A percentile compares a stretch with the other conserved stretches of the same genome.
These are phyloP conservation scores for Abscondita cerata DNA, from an alignment of 2,888 invertebrate species.

Conservation along the genomic window DNA sequence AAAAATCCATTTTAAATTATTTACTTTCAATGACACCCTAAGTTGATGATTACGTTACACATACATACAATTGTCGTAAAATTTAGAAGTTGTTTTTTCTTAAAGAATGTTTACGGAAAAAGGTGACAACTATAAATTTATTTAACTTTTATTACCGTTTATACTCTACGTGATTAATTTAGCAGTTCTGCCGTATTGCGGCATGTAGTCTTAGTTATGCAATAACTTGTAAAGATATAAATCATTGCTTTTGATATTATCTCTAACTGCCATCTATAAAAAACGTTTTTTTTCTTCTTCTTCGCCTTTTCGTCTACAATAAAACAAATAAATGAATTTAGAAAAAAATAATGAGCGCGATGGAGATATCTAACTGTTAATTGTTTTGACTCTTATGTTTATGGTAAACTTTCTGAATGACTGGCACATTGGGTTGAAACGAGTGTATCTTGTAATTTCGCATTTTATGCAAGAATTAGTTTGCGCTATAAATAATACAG, in stretches of 20 bases:
- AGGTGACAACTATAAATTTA: neutral
- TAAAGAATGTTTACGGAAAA: slow-evolving; percentile 1
- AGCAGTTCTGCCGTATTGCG: neutral
- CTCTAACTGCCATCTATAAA: neutral
- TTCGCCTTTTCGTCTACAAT: too few species aligned
- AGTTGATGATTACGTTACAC: too few species aligned
- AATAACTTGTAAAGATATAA: slow-evolving; percentile 6
- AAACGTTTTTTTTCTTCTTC: neutral
- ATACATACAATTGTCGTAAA: neutral
- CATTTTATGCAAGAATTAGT: too few species aligned
- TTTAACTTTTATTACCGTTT: slow-evolving; percentile 3
- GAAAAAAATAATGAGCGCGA: too few species aligned
- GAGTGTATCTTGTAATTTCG: too few species aligned
- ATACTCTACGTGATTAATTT: slow-evolving; percentile 7
- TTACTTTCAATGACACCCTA: neutral
- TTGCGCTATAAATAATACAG: too few species aligned
- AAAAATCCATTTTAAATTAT: neutral
- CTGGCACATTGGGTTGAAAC: too few species aligned
- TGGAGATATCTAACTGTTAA: too few species aligned
- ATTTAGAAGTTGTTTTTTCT: neutral
- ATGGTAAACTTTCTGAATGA: too few species aligned
- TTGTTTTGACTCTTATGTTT: too few species aligned
- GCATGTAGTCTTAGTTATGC: neutral
- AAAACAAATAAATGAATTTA: too few species aligned
- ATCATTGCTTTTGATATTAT: slow-evolving; percentile 6